phyloP scores from a whole-genome alignment of 2,888 invertebrate genomes.

The Sipunculus nudus region DNA sequence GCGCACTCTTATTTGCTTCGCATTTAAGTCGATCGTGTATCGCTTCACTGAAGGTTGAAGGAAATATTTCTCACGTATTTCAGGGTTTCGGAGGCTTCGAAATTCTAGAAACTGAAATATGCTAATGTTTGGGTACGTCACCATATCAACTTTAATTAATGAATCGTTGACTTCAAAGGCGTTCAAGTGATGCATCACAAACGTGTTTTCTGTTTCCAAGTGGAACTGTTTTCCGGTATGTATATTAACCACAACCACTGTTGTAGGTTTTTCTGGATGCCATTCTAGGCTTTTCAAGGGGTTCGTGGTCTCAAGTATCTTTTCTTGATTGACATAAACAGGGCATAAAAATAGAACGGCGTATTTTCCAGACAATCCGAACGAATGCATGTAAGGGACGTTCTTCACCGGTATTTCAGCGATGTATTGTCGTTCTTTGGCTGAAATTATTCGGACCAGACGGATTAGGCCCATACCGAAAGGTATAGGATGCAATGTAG shows the following conservation, averaged over 20 bases:
- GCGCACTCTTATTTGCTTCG: conserved; percentile 15
- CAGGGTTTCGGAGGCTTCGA: conserved; percentile 41
- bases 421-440: conserved; percentile 46
- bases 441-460: conserved; percentile 49
- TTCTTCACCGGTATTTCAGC: conserved; percentile 49
- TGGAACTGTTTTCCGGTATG: conserved; percentile 42
- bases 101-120: conserved; percentile 50
- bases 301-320: conserved; percentile 49
- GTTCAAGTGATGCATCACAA: conserved; percentile 60
- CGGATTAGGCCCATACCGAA: conserved; percentile 44
- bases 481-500: conserved; percentile 50
- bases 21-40: conserved; percentile 44
- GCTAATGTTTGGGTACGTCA: conserved; percentile 50
- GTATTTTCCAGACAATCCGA: conserved; percentile 52
- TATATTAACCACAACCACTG: conserved; percentile 48
- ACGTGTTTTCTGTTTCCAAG: conserved; percentile 46
- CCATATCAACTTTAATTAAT: conserved; percentile 49
- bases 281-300: conserved; percentile 56
- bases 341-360: conserved; percentile 56
- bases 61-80: conserved; percentile 44
- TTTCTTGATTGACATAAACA: conserved; percentile 50
- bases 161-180: conserved; percentile 47
- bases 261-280: conserved; percentile 42
- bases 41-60: conserved; percentile 48
- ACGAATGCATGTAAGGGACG: conserved; percentile 62